Percentiles rank a stretch among this genome's conserved stretches.
phyloP scores from a whole-genome alignment of 2,797 vertebrate genomes.

The Crocodylus rhombifer region DNA sequence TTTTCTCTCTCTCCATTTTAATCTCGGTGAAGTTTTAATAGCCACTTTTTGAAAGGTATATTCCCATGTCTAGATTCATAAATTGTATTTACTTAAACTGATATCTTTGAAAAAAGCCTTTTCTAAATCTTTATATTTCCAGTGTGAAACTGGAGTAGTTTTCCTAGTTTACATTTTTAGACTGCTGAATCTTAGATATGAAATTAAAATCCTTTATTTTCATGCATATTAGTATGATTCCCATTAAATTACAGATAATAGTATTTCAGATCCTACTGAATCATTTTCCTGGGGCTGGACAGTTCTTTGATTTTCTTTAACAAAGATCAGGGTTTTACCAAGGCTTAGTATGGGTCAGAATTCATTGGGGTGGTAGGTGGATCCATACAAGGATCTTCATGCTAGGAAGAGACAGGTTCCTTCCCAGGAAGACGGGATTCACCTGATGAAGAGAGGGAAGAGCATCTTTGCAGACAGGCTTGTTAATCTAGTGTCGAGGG shows the following conservation, averaged over 20 bases:
- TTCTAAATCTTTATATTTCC: background rate
- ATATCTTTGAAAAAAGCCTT: background rate
- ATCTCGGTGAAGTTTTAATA: background rate
- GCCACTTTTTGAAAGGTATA: background rate
- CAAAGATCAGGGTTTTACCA: slow-evolving; percentile 44
- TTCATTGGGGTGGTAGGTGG: background rate
- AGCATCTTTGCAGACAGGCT: no score
- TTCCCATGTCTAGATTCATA: background rate
- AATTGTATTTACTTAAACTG: background rate
- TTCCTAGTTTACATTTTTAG: slow-evolving; percentile 12
- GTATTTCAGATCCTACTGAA: slow-evolving; percentile 44
- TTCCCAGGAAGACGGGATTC: no score
- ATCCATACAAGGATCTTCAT: no score
- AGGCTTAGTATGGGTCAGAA: background rate
- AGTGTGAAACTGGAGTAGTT: background rate
- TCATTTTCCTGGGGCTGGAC: slow-evolving; percentile 58
- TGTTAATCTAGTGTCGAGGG: no score
- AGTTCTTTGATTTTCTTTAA: slow-evolving; percentile 56
- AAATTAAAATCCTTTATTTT: background rate
- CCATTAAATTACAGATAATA: background rate
- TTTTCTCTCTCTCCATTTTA: slow-evolving; percentile 11
- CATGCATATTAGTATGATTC: slow-evolving; percentile 33
- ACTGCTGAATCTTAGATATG: background rate
- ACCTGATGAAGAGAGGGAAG: no score
- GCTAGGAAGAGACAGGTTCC: no score